Base-by-base conservation (phyloP, 92 coral and sea anemone genomes). In the Epizoanthus fatuus region DNA sequence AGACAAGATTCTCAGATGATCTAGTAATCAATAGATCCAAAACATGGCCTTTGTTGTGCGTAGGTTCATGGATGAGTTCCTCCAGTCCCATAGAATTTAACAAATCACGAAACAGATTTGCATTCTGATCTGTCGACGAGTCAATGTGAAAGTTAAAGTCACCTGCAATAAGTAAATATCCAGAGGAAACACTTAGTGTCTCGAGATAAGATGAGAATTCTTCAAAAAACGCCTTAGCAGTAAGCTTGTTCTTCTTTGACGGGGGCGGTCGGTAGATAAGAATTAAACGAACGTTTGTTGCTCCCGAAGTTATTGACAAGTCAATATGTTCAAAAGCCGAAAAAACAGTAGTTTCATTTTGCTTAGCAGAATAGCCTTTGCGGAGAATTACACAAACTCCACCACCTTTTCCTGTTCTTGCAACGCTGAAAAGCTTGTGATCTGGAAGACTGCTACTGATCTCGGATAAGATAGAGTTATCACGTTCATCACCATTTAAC, bases 311-410 rank as follows among this genome's bases (percentile, higher is more conserved):
- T 32, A 75, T 75, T 17, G 81, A 56, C 54, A 75, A 60, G 63
- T 75, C 81, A 49, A 75, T 56, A 60, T 75, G 63, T 75, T 75
- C 81, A 75, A 75, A 75, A 44, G 81, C 54, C 63, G 81, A 75
- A 60, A 49, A 45, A 37, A 49, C 63, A 52, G 58, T 75, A 44
- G 81, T 49, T 60, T 49, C 63, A 75, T 40, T 40, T 56, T 57
- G 57, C 38, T 45, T 75, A 39, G 56, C 65, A 39, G 60, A 68
- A 45, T 79, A 79, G 51, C 76, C 84, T 79, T 79, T 79, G 63
- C 84, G 77, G 39, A 79, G 84, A 60, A 79, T 64, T 29, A 79
- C 84, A 79, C 84, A 68, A 53, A 79, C 72, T 44, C 81, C 81
- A 75, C 81, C 81, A 44, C 81, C 81, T 49, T 60, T 56, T 37